Percentiles rank a stretch among this genome's conserved stretches.
Conservation (phyloP, 2,888 invertebrate species). For the Entomobrya multifasciata region DNA sequence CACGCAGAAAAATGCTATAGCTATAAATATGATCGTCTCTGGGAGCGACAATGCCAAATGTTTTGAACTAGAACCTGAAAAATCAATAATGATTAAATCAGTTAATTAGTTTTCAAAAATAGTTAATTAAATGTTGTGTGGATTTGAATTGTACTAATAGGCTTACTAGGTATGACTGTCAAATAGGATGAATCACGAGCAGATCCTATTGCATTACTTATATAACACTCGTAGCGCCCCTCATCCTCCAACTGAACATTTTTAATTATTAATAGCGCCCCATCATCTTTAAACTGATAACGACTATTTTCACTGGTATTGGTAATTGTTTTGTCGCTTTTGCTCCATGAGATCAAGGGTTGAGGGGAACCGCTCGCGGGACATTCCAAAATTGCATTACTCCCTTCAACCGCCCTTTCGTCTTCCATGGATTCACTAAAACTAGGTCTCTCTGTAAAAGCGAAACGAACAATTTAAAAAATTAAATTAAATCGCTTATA, state of each 20-base stretch:
- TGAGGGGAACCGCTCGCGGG: conserved; percentile 92
- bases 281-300: conserved; percentile 92
- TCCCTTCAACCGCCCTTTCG: conserved; percentile 90
- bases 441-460: conserved; percentile 89
- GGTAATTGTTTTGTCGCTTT: conserved; percentile 86
- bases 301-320: conserved; percentile 84
- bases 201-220: conserved; percentile 91
- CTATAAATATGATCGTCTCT: conserved; percentile 92
- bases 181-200: conserved; percentile 88
- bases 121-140: too few relatives aligned
- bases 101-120: too few relatives aligned
- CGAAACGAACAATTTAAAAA: background rate
- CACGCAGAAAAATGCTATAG: conserved; percentile 94
- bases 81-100: background rate
- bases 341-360: conserved; percentile 91
- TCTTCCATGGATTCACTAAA: conserved; percentile 93
- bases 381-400: conserved; percentile 93
- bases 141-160: too few relatives aligned
- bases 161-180: conserved; percentile 85
- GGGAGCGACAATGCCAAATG: conserved; percentile 83
- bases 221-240: conserved; percentile 94
- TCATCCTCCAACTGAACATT: conserved; percentile 89
- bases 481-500: too few relatives aligned
- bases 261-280: conserved; percentile 93
- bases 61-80: conserved; percentile 67